Evolutionary conservation across 2,888 invertebrate genomes (phyloP), one percentile per base, ranked within the genome.

Genomic region (Hartigia nigra): DNA sequence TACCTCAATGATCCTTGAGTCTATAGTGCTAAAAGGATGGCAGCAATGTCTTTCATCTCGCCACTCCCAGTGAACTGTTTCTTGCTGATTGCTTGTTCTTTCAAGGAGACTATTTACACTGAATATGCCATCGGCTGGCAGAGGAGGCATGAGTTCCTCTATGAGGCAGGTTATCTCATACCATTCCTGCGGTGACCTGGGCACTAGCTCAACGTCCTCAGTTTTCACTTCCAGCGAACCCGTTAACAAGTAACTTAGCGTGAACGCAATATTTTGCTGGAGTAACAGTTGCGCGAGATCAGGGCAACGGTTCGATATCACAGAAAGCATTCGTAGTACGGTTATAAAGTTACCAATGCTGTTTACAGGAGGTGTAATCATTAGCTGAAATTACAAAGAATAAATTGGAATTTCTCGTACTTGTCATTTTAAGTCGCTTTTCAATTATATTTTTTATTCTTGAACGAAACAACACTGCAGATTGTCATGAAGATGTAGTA

Each of bases 141-240:
- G 93, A 74, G 97, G 96, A 70, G 99, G 99, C 97, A 99, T 97
- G 85, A 99, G 93, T 92, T 99, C 99, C 23, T 98, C 99, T 88
- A 99, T 98, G 79, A 99, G 93, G 86, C 98, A 97, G 11, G 99
- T 99, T 82, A 99, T 97, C 93, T 99, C 99, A 91, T 98, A 98
- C 86, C 99, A 93, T 92, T 99, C 99, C 90, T 99, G 98, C 0
- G 99, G 98, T 77, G 97, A 96, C 81, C 99, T 95, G 3, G 97
- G 94, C 76, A 98, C 95, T 82, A 99, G 93, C 91, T 98, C 97
- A 85, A 98, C 95, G 91, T 96, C 95, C 76, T 93, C 93, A 35
- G 93, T 93, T 84, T 91, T 92, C 69, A 92, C 91, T 85, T 95
- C 95, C 0, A 95, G 93, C 76, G 97, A 96, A 75, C 98, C 98